phyloP scores from a whole-genome alignment of 1,140 invertebrate species.

The Pantala flavescens region DNA sequence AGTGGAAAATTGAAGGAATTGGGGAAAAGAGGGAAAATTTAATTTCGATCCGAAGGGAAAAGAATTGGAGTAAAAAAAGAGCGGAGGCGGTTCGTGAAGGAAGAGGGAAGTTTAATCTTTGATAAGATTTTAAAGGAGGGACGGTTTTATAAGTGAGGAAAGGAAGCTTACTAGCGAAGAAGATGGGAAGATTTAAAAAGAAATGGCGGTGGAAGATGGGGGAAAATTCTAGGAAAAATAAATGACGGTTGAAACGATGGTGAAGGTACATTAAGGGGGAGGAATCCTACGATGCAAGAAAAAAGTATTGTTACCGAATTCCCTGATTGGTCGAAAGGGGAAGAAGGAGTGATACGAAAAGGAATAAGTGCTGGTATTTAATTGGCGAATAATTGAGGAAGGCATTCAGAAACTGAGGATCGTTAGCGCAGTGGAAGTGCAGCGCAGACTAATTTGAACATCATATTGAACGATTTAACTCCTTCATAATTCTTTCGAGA shows the following conservation, averaged over 20 bases:
- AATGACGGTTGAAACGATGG: not conserved
- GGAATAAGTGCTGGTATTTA: too few species aligned
- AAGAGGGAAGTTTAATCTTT: conserved; percentile 46
- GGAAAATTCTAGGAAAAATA: not conserved
- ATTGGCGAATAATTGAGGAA: too few species aligned
- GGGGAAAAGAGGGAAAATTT: conserved; percentile 36
- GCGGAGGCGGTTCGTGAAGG: not conserved
- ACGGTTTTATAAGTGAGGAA: conserved; percentile 23
- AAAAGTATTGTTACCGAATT: too few species aligned
- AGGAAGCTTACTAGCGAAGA: conserved; percentile 14
- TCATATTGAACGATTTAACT: too few species aligned
- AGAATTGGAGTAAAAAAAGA: not conserved
- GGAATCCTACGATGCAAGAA: too few species aligned
- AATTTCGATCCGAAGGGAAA: conserved; percentile 38
- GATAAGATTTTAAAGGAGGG: conserved; percentile 46
- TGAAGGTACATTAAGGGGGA: not conserved
- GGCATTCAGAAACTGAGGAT: too few species aligned
- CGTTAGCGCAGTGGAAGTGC: too few species aligned
- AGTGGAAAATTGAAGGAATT: conserved; percentile 11
- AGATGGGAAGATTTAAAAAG: conserved; percentile 12
- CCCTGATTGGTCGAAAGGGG: too few species aligned
- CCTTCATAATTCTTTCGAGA: too few species aligned
- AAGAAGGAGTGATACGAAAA: too few species aligned
- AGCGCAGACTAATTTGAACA: too few species aligned
- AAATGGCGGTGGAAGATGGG: not conserved